These are phyloP conservation scores for Geococcyx californianus DNA, from an alignment of 2,113 vertebrate genomes.

Conservation along the genomic window DNA sequence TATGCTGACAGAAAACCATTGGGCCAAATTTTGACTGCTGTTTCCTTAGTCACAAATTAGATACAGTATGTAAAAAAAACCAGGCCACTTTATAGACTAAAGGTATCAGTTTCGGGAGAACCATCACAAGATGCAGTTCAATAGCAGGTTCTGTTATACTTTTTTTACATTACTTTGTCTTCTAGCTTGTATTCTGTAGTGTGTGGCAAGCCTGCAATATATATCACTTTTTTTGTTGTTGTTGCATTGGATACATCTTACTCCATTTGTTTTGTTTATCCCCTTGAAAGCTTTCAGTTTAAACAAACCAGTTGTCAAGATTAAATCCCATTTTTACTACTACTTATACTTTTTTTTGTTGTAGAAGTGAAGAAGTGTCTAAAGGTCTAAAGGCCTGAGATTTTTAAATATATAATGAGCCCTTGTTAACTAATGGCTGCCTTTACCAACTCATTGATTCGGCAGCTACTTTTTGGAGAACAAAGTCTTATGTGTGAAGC, in stretches of 20 bases:
- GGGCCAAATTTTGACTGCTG: background rate
- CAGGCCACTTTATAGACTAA: background rate
- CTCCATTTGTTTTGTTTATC: background rate
- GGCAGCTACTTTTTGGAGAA: background rate
- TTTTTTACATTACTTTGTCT: background rate
- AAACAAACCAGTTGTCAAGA: background rate
- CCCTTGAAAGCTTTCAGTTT: background rate
- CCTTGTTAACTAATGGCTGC: background rate
- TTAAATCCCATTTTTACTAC: background rate
- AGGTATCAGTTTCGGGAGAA: background rate
- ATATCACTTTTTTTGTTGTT: background rate
- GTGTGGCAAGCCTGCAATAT: background rate
- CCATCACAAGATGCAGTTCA: background rate
- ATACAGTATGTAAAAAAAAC: background rate
- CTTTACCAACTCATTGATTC: background rate
- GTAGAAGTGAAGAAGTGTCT: background rate
- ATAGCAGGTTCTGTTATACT: background rate
- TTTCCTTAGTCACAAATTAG: background rate
- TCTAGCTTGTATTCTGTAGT: background rate
- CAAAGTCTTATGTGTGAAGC: background rate
- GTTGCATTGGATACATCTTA: background rate
- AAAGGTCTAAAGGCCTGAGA: background rate
- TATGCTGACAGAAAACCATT: background rate
- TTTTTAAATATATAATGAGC: background rate
- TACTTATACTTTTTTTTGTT: background rate